Conservation (phyloP, 2,113 vertebrate genomes). For the Pyxicephalus adspersus region DNA sequence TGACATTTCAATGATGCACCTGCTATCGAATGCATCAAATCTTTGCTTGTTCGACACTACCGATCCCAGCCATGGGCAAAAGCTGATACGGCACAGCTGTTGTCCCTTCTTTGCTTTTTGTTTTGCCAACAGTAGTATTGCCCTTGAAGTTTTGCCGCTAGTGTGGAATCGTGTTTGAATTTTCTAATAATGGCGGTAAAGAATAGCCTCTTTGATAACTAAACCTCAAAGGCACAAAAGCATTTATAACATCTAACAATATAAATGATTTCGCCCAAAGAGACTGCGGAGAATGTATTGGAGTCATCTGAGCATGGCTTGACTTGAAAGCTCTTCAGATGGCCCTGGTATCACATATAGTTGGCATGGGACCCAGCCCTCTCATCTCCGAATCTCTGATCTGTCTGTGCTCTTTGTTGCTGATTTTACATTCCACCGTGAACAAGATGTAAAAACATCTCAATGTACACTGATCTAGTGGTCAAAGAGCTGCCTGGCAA, state of each 20-base stretch:
- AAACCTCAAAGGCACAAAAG: conserved; percentile 55
- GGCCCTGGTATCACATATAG: conserved; percentile 48
- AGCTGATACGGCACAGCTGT: conserved; percentile 74
- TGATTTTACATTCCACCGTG: conserved; percentile 42
- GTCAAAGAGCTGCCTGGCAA: conserved; percentile 18
- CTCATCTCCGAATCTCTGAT: conserved; percentile 54
- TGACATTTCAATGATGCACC: conserved; percentile 64
- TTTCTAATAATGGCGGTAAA: conserved; percentile 50
- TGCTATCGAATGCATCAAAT: conserved; percentile 74
- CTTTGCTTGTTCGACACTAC: conserved; percentile 71
- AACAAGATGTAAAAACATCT: conserved; percentile 37
- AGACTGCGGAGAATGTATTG: conserved; percentile 39
- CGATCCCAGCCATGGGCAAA: conserved; percentile 70
- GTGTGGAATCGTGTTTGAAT: conserved; percentile 46
- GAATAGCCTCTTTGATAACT: conserved; percentile 46
- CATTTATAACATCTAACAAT: conserved; percentile 49
- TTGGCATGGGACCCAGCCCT: conserved; percentile 46
- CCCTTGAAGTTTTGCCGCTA: conserved; percentile 62
- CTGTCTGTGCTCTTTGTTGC: conserved; percentile 45
- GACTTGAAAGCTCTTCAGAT: conserved; percentile 45
- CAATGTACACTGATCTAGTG: conserved; percentile 9
- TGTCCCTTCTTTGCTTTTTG: conserved; percentile 70
- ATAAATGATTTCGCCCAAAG: conserved; percentile 46
- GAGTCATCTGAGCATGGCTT: conserved; percentile 41
- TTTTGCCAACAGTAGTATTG: conserved; percentile 67